Percentiles rank a stretch among this genome's conserved stretches.
These are phyloP conservation scores for Drosophila mimetica DNA, from an alignment of 2,888 invertebrate genomes.

Conservation along the genomic window DNA sequence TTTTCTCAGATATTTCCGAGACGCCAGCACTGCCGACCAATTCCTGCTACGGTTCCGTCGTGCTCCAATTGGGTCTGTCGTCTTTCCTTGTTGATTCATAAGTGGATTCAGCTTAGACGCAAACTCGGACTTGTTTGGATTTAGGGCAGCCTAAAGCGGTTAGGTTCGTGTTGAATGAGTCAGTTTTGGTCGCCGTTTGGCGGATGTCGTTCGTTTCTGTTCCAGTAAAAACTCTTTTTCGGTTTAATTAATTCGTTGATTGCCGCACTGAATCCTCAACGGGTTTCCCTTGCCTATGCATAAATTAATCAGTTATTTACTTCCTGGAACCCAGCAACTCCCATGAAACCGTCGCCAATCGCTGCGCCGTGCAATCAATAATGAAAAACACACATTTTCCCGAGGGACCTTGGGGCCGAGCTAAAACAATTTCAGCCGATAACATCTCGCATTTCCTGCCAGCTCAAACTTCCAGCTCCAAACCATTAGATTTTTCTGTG, in stretches of 20 bases:
- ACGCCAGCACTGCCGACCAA: slow-evolving; percentile 12
- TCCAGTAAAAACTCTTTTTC: slow-evolving; percentile 22
- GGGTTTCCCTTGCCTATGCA: slow-evolving; percentile 22
- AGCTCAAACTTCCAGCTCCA: slow-evolving; percentile 10
- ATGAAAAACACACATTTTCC: slow-evolving; percentile 35
- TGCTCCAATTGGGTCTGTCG: slow-evolving; percentile 16
- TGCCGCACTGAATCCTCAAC: slow-evolving; percentile 23
- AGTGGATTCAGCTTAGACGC: slow-evolving; percentile 8
- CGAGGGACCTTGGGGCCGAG: slow-evolving; percentile 30
- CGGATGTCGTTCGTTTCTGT: slow-evolving; percentile 53
- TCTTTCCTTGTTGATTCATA: slow-evolving; percentile 31
- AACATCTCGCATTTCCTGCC: slow-evolving; percentile 37
- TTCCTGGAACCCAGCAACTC: slow-evolving; percentile 31
- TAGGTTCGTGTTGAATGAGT: slow-evolving; percentile 47
- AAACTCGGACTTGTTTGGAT: slow-evolving; percentile 58
- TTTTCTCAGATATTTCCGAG: slow-evolving; percentile 8
- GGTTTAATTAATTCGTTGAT: slow-evolving; percentile 23
- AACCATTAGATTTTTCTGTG: slow-evolving; percentile 21
- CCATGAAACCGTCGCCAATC: slow-evolving; percentile 19
- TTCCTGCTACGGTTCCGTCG: slow-evolving; percentile 16
- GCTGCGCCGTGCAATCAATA: slow-evolving; percentile 31
- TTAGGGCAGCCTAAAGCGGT: slow-evolving; percentile 64
- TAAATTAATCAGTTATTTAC: slow-evolving; percentile 39
- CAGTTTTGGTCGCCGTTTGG: slow-evolving; percentile 53
- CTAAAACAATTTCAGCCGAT: slow-evolving; percentile 30